Base-by-base conservation (phyloP, 2,888 invertebrate genomes). In the Lissocephala sabroskyi region DNA sequence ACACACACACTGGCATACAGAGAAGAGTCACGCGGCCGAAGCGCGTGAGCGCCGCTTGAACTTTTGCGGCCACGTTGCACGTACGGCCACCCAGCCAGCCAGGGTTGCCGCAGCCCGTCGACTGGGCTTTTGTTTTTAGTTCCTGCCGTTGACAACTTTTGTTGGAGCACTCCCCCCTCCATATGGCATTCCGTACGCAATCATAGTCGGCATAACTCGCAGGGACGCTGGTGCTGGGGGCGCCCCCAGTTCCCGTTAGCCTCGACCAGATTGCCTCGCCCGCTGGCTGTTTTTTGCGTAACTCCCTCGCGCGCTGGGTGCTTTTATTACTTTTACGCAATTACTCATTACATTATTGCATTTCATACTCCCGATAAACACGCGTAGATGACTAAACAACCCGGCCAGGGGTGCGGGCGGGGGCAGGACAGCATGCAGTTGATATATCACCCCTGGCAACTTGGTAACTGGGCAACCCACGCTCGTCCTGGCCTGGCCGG, bases 331-430 rank as follows among this genome's bases (percentile, higher is more conserved):
- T 37, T 47, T 63, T 71, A 63, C 73, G 64, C 79, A 79, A 79
- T 76, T 79, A 79, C 77, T 79, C 79, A 68, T 79, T 79, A 79
- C 68, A 62, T 79, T 76, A 79, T 79, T 76, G 68, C 79, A 76
- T 65, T 79, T 67, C 57, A 64, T 62, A 62, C 55, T 71, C 56
- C 41, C 55, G 79, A 74, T 77, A 78, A 52, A 66, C 68, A 65
- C 57, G 67, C 59, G 62, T 74, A 71, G 64, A 63, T 73, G 53
- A 60, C 65, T 64, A 45, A 55, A 47, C 56, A 50, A 33, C 43
- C 32, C 26, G 5, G 14, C 35, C 18, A 14, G 17, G 13, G 16
- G 11, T 33, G 4, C 23, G 19, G 16, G 19, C 28, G n/a, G 7
- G 23, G 7, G 23, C 3, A 23, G 23, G 7, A 23, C 4, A 23